Evolutionary conservation across 2,797 vertebrate species (phyloP).

Genomic region (Argentina silus): DNA sequence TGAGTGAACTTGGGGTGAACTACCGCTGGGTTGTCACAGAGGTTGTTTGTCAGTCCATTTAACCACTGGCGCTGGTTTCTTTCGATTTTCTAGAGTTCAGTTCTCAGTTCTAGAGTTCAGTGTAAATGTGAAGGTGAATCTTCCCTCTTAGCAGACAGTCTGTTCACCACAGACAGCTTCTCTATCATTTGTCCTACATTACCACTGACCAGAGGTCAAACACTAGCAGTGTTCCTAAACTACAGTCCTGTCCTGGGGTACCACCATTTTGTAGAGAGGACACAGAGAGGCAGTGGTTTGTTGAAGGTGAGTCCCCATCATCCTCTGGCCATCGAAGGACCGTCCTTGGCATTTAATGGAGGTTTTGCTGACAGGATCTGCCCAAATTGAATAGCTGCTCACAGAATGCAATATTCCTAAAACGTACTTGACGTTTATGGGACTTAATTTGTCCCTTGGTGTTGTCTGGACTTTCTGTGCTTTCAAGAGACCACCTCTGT

Average conservation of each 20-base stretch:
- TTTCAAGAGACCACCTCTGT: conserved; percentile 33
- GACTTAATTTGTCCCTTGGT: conserved; percentile 53
- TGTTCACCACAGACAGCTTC: conserved; percentile 59
- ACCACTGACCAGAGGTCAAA: conserved; percentile 49
- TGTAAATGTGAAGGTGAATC: conserved; percentile 65
- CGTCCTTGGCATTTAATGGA: conserved; percentile 39
- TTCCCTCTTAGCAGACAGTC: conserved; percentile 60
- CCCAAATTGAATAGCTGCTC: conserved; percentile 53
- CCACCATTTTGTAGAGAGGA: not conserved
- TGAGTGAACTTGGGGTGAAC: too few relatives aligned
- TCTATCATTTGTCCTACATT: conserved; percentile 63
- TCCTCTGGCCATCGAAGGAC: conserved; percentile 33
- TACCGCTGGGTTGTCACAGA: conserved; percentile 48
- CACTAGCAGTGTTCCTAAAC: conserved; percentile 27
- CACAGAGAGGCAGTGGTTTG: not conserved
- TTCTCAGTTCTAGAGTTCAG: conserved; percentile 59
- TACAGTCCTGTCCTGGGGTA: not conserved
- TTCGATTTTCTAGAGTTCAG: conserved; percentile 51
- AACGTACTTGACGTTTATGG: conserved; percentile 68
- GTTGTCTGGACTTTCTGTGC: conserved; percentile 49
- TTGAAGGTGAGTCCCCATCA: not conserved
- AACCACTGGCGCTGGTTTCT: conserved; percentile 59
- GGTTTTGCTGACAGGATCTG: conserved; percentile 46
- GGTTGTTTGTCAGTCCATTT: conserved; percentile 48
- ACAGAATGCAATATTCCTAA: conserved; percentile 49